These are phyloP conservation scores for Nymphalis io DNA, from an alignment of 1,140 invertebrate species.

Conservation along the genomic window DNA sequence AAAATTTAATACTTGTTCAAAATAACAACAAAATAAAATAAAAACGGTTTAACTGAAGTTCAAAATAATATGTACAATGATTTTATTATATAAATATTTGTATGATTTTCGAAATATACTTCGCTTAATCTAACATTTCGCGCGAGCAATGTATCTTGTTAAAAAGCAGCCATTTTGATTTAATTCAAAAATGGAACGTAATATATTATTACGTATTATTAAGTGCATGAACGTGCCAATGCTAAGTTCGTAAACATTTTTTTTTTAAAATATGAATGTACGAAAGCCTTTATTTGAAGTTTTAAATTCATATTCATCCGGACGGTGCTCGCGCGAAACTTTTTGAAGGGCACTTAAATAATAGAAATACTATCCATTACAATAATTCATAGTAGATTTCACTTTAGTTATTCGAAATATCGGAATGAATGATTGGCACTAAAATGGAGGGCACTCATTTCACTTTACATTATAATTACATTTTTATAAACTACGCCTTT, in stretches of 20 bases:
- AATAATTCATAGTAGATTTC: slow-evolving; percentile 31
- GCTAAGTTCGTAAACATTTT: too few relatives aligned
- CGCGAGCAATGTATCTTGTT: slow-evolving; percentile 30
- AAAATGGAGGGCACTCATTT: slow-evolving; percentile 67
- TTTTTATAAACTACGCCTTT: slow-evolving; percentile 45
- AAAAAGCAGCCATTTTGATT: slow-evolving; percentile 1
- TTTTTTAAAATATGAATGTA: too few relatives aligned
- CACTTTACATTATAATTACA: slow-evolving; percentile 41
- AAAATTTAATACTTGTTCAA: slow-evolving; percentile 63
- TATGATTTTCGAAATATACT: slow-evolving; percentile 45
- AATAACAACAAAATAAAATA: slow-evolving; percentile 60
- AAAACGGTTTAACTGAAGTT: slow-evolving; percentile 42
- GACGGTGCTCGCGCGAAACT: slow-evolving; percentile 22
- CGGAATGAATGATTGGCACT: slow-evolving; percentile 70
- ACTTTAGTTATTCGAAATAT: slow-evolving; percentile 36
- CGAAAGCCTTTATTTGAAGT: too few relatives aligned
- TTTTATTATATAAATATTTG: slow-evolving; percentile 42
- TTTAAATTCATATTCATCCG: too few relatives aligned
- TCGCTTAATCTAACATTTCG: slow-evolving; percentile 43
- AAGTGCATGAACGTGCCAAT: too few relatives aligned
- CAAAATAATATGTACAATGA: slow-evolving; percentile 57
- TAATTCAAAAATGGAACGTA: background rate
- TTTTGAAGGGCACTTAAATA: slow-evolving; percentile 37
- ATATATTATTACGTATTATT: too few relatives aligned
- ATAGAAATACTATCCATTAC: slow-evolving; percentile 33